These are phyloP conservation scores for Heliconius congener DNA, from an alignment of 1,140 invertebrate genomes.

Conservation along the genomic window DNA sequence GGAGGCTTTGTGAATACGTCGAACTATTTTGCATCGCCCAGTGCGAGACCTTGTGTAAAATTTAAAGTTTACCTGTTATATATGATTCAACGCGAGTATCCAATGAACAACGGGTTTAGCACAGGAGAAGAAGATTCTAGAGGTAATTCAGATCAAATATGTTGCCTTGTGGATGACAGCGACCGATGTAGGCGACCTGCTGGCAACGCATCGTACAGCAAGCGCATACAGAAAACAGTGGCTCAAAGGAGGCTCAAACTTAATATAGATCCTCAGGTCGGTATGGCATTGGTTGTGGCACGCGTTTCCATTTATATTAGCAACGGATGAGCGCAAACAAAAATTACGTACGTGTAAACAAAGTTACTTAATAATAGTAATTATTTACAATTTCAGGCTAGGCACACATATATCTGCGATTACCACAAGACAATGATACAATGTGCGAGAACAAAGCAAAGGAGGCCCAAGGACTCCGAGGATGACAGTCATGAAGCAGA, in stretches of 20 bases:
- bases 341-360: conserved; percentile 21
- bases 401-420: conserved; percentile 98
- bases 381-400: conserved; percentile 84
- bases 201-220: conserved; percentile 98
- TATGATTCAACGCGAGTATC: conserved; percentile 82
- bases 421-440: conserved; percentile 97
- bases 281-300: conserved; percentile 26
- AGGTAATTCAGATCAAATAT: conserved; percentile 92
- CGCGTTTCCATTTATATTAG: conserved; percentile 38
- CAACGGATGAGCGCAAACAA: background rate
- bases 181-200: conserved; percentile 92
- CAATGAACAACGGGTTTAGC: conserved; percentile 92
- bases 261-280: conserved; percentile 90
- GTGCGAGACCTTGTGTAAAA: conserved; percentile 57
- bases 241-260: conserved; percentile 94
- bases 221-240: conserved; percentile 98
- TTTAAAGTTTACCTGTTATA: conserved; percentile 70
- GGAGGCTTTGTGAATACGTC: conserved; percentile 71
- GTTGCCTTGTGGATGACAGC: conserved; percentile 95
- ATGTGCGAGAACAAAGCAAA: conserved; percentile 91
- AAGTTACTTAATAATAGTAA: background rate
- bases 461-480: conserved; percentile 94
- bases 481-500: conserved; percentile 95
- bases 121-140: conserved; percentile 94
- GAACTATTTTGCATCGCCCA: conserved; percentile 55